Base-by-base conservation (phyloP, 2,113 vertebrate species). In the Cephalopterus ornatus region DNA sequence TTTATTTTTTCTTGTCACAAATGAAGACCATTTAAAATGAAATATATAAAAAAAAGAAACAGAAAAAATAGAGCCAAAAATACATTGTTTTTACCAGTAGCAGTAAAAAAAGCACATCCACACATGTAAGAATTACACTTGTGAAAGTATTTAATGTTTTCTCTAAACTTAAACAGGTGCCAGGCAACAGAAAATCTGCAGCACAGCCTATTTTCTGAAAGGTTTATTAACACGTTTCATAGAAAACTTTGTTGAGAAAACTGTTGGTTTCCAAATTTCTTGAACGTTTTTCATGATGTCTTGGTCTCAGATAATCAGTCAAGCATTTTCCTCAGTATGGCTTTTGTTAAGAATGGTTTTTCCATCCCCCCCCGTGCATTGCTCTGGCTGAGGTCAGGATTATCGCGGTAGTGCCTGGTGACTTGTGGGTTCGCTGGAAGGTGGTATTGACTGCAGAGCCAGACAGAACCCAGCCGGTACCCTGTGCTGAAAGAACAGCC, bases 401-500 rank as follows among this genome's bases (percentile, higher is more conserved):
- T n/a, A n/a, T n/a, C n/a, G n/a, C n/a, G n/a, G n/a, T n/a, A n/a
- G n/a, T n/a, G n/a, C n/a, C 37, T 47, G 30, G 17, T 37, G 70
- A 30, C 32, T 44, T 63, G 32, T 19, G 12, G 42, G 23, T 12
- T 0, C 42, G 55, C 37, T 61, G 66, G 35, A n/a, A 83, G 27
- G 14, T 8, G 47, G 37, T 11, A 4, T 18, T 33, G 74, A 4
- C 37, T 27, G 14, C 11, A 58, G 39, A 56, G 66, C 13, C 46
- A 53, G 55, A 16, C n/a, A 16, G 35, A 53, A 8, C 14, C 5
- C 11, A 39, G 19, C 11, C 39, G 8, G 24, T 7, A 22, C 50
- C 30, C 35, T 6, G 15, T 39, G 52, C 56, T 85, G 49, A 14
- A 63, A 22, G 12, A 20, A 20, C 13, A 14, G 1, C 0, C 1